A percentile compares a stretch with the other conserved stretches of the same genome.
Evolutionary conservation across 1,140 invertebrate species (phyloP).

Genomic region (Hetaerina americana): DNA sequence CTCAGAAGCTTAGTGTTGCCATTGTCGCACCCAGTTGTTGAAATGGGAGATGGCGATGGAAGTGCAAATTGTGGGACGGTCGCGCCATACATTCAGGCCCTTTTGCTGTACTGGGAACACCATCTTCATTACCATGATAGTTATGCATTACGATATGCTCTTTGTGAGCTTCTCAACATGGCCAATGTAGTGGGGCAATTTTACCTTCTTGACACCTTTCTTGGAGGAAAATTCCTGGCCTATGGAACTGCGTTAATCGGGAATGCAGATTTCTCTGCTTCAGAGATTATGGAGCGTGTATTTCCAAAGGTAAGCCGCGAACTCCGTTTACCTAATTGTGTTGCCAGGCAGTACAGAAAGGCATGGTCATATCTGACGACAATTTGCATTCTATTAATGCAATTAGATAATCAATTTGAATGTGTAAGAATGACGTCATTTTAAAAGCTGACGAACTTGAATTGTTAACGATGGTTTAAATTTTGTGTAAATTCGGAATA

Average conservation of each 20-base stretch:
- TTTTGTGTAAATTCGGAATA: neutral
- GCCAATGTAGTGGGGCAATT: neutral
- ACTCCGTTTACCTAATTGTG: neutral
- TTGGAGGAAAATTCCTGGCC: neutral
- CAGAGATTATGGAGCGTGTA: neutral
- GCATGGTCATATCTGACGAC: conserved; percentile 15
- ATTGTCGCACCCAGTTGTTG: conserved; percentile 26
- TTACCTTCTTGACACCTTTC: neutral
- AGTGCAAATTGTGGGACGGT: neutral
- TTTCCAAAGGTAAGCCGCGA: neutral
- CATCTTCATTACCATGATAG: conserved; percentile 19
- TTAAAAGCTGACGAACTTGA: too few relatives aligned
- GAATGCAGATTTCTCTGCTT: neutral
- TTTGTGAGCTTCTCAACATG: neutral
- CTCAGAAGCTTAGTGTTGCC: conserved; percentile 36
- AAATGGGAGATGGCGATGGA: neutral
- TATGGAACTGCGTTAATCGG: neutral
- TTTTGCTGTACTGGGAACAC: conserved; percentile 6
- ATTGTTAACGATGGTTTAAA: neutral
- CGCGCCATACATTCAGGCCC: conserved; percentile 1
- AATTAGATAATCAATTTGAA: neutral
- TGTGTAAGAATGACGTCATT: neutral
- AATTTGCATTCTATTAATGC: neutral
- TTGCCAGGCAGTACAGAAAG: conserved; percentile 17
- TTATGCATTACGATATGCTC: conserved; percentile 22